Evolutionary conservation across 2,888 invertebrate genomes (phyloP), one percentile per base, ranked within the genome.

Genomic region (Ochropleura leucogaster): DNA sequence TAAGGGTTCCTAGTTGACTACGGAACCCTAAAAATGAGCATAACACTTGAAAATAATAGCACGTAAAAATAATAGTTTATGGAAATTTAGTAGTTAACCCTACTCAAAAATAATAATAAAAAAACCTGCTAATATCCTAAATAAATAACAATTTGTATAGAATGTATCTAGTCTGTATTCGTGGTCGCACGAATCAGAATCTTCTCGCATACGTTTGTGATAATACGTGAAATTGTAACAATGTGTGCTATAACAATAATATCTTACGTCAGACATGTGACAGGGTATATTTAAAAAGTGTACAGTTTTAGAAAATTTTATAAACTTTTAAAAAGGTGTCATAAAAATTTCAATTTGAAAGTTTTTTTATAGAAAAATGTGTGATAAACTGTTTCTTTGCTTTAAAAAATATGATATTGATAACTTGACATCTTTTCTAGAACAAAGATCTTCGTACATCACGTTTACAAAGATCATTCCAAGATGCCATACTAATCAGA

Each of bases 91-190:
- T 20, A 55, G 40, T 16, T 4, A 59, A 40, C 4, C 53, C 3
- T 18, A 9, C 18, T 51, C n/a, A 1, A 53, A n/a, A 53, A n/a
- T n/a, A 53, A 30, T 30, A 30, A 30, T 30, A 4, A n/a, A n/a
- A 44, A 51, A 76, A 85, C 74, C 83, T 88, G 80, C 80, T 76
- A 77, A 77, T 64, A 74, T 71, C 72, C 77, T 70, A 78, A 66
- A 79, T 59, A 65, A 72, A 80, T 82, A 87, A 88, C 79, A 84
- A 82, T 63, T 60, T 60, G 55, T 60, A 67, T 76, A 85, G 12
- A 85, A 83, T 77, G 64, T 69, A 73, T 77, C 77, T 64, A 72
- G 59, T 66, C 10, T 77, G 72, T 66, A 75, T 72, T 62, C 73
- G 30, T 0, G 12, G 10, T 62, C 73, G 83, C 77, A 80, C 69